Evolutionary conservation across 2,888 invertebrate species (phyloP), one percentile per base, ranked within the genome.

Genomic region (Caenorhabditis plicata): DNA sequence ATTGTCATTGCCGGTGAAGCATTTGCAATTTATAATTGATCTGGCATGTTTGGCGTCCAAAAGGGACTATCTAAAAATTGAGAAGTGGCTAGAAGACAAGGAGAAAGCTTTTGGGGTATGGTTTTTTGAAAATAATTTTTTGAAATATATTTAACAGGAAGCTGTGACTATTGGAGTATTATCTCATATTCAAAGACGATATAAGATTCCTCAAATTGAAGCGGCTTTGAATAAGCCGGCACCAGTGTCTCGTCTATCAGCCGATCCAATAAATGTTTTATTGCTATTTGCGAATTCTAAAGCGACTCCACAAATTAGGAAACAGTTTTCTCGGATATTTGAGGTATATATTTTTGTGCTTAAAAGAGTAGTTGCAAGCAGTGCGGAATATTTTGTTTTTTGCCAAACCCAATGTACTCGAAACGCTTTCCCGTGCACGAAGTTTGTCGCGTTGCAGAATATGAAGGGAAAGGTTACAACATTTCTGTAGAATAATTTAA

Each of bases 31-130:
- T 83, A 91, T 94, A 33, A 94, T 99, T 70, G 98, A 98, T 83
- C 84, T 98, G 74, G 96, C 98, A 0, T 98, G 96, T 82, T 84
- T 99, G 62, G 98, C 98, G 0, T 95, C 96, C 0, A 85, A 96
- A 45, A 86, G 96, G 52, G 98, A 96, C 82, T 98, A 95, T 82
- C 86, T 98, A 11, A 98, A 98, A 81, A 84, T 98, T 19, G 98
- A 99, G 82, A 98, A 98, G 82, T 99, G 98, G 96, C 84, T 98
- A 11, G 88, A 90, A 0, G 98, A 99, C 81, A 96, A 98, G 84
- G 91, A 96, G 60, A 86, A 90, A 64, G 95, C 95, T 77, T 92
- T 95, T 82, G 93, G 93, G 17, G n/a, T n/a, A n/a, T n/a, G n/a
- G n/a, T n/a, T n/a, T n/a, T n/a, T n/a, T n/a, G n/a, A n/a, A n/a